Conservation (phyloP, 2,888 invertebrate genomes). For the Sepioteuthis lessoniana region DNA sequence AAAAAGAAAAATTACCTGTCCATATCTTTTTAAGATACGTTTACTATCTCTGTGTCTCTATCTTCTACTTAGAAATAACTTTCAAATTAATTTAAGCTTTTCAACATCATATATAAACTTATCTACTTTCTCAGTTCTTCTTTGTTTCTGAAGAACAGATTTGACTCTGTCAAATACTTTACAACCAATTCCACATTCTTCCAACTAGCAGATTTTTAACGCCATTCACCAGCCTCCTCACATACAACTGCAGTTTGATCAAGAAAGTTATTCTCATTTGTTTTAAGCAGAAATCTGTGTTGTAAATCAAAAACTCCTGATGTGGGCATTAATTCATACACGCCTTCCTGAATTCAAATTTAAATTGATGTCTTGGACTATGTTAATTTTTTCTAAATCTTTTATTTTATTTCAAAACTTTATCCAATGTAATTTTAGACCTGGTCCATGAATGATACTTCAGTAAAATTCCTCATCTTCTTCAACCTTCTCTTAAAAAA, state of each 20-base stretch:
- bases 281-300: not conserved
- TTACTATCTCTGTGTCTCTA: too few relatives aligned
- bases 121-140: not conserved
- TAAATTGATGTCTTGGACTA: not conserved
- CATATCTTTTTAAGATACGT: too few relatives aligned
- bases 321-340: conserved; percentile 33
- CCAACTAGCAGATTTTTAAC: not conserved
- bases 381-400: not conserved
- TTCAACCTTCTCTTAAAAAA: not conserved
- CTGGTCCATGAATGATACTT: not conserved
- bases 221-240: not conserved
- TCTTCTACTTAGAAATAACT: too few relatives aligned
- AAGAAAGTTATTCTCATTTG: not conserved
- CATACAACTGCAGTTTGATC: not conserved
- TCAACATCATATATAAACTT: too few relatives aligned
- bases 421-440: not conserved
- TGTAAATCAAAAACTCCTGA: conserved; percentile 10
- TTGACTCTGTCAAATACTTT: not conserved
- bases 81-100: too few relatives aligned
- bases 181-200: not conserved
- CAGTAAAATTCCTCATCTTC: not conserved
- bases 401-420: not conserved
- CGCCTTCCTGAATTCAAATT: conserved; percentile 9
- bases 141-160: not conserved
- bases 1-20: too few relatives aligned